These are phyloP conservation scores for Andrena praecox DNA, from an alignment of 2,888 invertebrate species.

Conservation along the genomic window DNA sequence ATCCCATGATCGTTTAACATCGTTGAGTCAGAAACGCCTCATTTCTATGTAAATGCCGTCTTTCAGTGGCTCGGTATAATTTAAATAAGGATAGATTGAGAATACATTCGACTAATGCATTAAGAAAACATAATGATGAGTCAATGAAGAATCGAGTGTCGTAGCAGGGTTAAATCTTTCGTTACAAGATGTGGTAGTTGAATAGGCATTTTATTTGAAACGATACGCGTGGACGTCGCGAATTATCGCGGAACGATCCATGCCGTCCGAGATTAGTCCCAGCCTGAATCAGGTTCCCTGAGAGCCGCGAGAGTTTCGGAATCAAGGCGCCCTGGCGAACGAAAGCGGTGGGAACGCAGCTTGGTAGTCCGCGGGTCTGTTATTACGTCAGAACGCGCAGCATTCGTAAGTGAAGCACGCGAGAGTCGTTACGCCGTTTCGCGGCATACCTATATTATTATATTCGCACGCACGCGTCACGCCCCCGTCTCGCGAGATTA, in stretches of 20 bases:
- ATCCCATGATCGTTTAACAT: background rate
- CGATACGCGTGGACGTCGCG: too few relatives aligned
- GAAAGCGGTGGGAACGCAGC: background rate
- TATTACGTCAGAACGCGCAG: slow-evolving; percentile 20
- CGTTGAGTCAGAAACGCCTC: too few relatives aligned
- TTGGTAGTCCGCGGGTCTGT: slow-evolving; percentile 18
- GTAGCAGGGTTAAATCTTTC: too few relatives aligned
- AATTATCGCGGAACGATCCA: too few relatives aligned
- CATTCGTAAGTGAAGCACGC: slow-evolving; percentile 26
- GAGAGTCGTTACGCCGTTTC: slow-evolving; percentile 32
- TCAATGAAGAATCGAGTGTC: too few relatives aligned
- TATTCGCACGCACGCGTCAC: slow-evolving; percentile 47
- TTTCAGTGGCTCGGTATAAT: too few relatives aligned
- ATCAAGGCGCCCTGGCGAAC: slow-evolving; percentile 1
- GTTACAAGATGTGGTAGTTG: too few relatives aligned
- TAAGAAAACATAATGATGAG: too few relatives aligned
- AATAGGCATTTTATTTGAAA: too few relatives aligned
- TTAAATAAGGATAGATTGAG: too few relatives aligned
- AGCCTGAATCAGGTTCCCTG: background rate
- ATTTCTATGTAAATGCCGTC: too few relatives aligned
- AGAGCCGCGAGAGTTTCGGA: background rate
- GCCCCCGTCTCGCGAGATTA: slow-evolving; percentile 53
- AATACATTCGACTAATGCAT: too few relatives aligned
- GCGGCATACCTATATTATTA: slow-evolving; percentile 33
- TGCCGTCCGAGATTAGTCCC: background rate